A percentile compares a stretch with the other conserved stretches of the same genome.
These are phyloP conservation scores for Urosaurus nigricauda DNA, from an alignment of 2,797 vertebrate genomes.

Conservation along the genomic window DNA sequence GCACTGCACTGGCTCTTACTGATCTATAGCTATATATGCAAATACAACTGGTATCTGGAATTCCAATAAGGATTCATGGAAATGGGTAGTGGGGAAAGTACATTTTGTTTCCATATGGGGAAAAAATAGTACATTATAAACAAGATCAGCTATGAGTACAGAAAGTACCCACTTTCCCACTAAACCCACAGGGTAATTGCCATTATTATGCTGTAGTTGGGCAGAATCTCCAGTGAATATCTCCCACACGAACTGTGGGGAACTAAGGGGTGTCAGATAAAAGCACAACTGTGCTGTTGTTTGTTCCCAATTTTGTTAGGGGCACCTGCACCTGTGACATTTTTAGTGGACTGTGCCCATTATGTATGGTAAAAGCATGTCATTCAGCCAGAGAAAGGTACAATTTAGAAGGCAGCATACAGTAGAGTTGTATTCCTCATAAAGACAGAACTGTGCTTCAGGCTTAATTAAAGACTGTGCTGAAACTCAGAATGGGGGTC, in stretches of 20 bases:
- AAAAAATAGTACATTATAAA: not conserved
- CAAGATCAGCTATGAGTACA: not conserved
- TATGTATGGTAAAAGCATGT: not conserved
- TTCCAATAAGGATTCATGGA: not conserved
- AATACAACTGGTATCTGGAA: not conserved
- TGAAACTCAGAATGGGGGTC: not conserved
- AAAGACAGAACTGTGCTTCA: conserved; percentile 42
- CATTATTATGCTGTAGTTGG: conserved; percentile 10
- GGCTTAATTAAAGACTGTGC: not conserved
- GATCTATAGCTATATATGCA: not conserved
- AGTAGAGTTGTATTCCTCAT: conserved; percentile 21
- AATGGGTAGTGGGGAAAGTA: not conserved
- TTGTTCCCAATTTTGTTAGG: conserved; percentile 8
- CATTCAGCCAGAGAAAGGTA: not conserved
- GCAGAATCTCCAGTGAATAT: conserved; percentile 10
- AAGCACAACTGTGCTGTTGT: not conserved
- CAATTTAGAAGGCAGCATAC: conserved; percentile 29
- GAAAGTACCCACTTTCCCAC: not conserved
- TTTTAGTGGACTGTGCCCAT: not conserved
- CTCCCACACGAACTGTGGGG: not conserved
- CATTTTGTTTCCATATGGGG: not conserved
- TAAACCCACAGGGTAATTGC: not conserved
- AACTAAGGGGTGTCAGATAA: not conserved
- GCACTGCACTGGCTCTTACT: too few species aligned
- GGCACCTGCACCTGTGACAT: conserved; percentile 3